These are phyloP conservation scores for Delia radicum DNA, from an alignment of 1,140 invertebrate species.

Conservation along the genomic window DNA sequence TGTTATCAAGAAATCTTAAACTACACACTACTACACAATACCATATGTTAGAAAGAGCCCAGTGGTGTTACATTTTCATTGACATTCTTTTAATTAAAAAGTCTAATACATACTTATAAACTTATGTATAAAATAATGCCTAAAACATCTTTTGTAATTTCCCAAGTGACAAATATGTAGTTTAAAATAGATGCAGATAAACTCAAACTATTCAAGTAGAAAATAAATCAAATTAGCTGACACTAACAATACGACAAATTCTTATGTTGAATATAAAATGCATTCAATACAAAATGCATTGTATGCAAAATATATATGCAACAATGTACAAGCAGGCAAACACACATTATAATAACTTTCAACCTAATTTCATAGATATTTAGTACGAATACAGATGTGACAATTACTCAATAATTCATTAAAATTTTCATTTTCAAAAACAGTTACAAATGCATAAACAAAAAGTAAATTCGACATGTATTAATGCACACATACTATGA, in stretches of 20 bases:
- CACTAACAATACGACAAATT: constrained; percentile 10
- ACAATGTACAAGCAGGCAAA: not conserved
- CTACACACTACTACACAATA: no score
- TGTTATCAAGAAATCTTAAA: no score
- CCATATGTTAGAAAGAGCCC: no score
- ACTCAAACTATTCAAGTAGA: not conserved
- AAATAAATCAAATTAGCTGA: constrained; percentile 23
- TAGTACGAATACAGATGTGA: not conserved
- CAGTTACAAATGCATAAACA: constrained; percentile 1
- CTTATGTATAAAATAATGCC: not conserved
- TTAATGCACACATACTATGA: not conserved
- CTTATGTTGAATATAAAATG: constrained; percentile 1
- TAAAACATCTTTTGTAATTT: constrained; percentile 3
- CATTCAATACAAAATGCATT: not conserved
- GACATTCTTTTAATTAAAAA: not conserved
- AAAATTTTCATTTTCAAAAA: constrained; percentile 17
- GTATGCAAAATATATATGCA: constrained; percentile 1
- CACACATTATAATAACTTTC: no score
- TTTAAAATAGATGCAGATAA: not conserved
- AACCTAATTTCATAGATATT: no score
- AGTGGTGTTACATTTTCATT: no score
- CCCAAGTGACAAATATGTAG: not conserved
- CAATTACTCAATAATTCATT: constrained; percentile 23
- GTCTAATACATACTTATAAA: not conserved
- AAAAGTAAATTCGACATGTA: not conserved